Evolutionary conservation across 2,113 vertebrate species (phyloP).

Genomic region (Scalopus aquaticus): DNA sequence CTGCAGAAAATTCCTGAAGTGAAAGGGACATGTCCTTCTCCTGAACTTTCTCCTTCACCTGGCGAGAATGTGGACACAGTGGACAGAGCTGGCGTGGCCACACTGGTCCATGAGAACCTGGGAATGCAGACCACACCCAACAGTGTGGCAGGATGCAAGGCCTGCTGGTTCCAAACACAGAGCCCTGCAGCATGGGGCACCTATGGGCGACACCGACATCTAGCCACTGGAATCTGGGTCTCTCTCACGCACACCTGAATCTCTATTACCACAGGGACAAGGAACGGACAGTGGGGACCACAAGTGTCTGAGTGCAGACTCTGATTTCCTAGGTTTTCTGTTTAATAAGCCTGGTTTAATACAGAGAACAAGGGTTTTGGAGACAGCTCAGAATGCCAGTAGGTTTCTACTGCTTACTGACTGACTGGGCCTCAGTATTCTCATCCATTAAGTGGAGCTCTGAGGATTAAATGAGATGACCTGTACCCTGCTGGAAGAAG

Average conservation of each 20-base stretch:
- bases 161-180: not conserved
- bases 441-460: not conserved
- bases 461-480: not conserved
- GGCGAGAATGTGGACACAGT: not conserved
- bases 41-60: not conserved
- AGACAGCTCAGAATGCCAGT: not conserved
- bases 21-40: not conserved
- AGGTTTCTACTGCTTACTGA: not conserved
- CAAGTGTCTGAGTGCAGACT: not conserved
- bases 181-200: not conserved
- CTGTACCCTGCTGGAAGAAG: not conserved
- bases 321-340: not conserved
- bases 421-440: not conserved
- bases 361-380: not conserved
- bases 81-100: not conserved
- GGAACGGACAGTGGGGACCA: not conserved
- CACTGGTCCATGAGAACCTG: not conserved
- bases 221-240: not conserved
- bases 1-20: not conserved
- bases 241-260: not conserved
- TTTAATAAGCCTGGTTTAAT: not conserved
- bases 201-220: not conserved
- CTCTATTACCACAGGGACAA: not conserved
- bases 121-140: fast-evolving
- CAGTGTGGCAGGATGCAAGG: not conserved